Base-by-base conservation (phyloP, 2,888 invertebrate genomes). In the Pardosa pseudoannulata region DNA sequence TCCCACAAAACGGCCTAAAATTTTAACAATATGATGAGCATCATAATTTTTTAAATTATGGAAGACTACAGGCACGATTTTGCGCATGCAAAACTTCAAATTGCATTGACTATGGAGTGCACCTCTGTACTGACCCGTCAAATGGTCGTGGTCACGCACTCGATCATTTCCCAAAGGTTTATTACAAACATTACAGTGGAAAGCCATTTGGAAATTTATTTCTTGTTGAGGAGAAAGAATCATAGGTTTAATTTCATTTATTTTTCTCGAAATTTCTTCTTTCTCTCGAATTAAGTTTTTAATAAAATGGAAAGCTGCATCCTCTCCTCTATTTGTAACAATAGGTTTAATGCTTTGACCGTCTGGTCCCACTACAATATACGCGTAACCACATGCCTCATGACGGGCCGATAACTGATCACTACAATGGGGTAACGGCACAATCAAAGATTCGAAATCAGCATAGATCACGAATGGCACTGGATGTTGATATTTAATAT, bases 51-150 rank as follows among this genome's bases (percentile, higher is more conserved):
- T 31, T 13, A 67, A 36, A n/a, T 67, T 67, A 13, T 67, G 67
- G 9, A 67, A 32, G 1, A 67, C 36, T 2, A 67, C 67, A 2
- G 67, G 67, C 1, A 67, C 19, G 13, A 29, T 31, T n/a, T 36
- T 36, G 29, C n/a, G 50, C 0, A 56, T 11, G 2, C 41, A 39
- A 31, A 23, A 73, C n/a, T 46, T 27, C 13, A 79, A 28, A 56
- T 79, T 79, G 70, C 79, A 70, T 7, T 1, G 0, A n/a, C n/a
- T 36, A 31, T 79, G 79, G 0, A 65, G n/a, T 2, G 70, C 70
- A 3, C 79, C 68, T n/a, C 79, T 19, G 19, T 62, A 62, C 32
- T 67, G 19, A 6, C 79, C 79, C 2, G 68, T 19, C 13, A 79
- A 9, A 28, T 70, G 56, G n/a, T n/a, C 28, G 28, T 76, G 76